Conservation (phyloP, 2,113 vertebrate species). For the Microcebus lehilahytsara region DNA sequence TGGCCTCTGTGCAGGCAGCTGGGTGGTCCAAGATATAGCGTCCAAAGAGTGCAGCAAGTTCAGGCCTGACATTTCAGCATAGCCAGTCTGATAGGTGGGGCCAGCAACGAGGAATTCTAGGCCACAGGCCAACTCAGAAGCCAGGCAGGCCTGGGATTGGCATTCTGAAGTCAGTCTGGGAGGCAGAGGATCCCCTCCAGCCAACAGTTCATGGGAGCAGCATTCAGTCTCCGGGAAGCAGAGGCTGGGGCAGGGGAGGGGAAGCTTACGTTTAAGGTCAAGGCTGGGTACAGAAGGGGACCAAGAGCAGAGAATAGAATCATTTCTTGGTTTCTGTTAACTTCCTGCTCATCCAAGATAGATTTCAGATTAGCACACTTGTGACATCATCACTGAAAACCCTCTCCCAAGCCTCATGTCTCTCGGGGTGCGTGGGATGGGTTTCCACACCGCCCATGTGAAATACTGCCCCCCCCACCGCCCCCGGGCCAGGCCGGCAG, state of each 20-base stretch:
- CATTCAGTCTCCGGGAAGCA: constrained; percentile 3
- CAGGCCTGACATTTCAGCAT: constrained; percentile 70
- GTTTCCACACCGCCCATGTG: background rate
- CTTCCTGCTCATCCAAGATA: background rate
- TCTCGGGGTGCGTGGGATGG: background rate
- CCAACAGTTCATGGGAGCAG: background rate
- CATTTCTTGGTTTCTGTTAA: background rate
- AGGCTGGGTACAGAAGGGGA: background rate
- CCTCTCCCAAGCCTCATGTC: too few species aligned
- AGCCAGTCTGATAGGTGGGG: constrained; percentile 56
- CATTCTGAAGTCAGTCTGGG: constrained; percentile 41
- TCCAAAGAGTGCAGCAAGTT: constrained; percentile 69
- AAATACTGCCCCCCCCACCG: too few species aligned
- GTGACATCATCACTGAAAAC: background rate
- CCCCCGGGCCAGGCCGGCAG: too few species aligned
- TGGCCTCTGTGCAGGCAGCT: constrained; percentile 45
- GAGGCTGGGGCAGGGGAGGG: background rate
- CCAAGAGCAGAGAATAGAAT: background rate
- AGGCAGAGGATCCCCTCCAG: constrained; percentile 43
- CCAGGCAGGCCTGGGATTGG: constrained; percentile 50
- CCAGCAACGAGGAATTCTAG: constrained; percentile 61
- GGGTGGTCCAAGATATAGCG: constrained; percentile 64
- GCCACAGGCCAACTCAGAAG: constrained; percentile 69
- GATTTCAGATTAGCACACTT: background rate
- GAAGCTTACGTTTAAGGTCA: background rate